These are phyloP conservation scores for Brenthis ino DNA, from an alignment of 2,888 invertebrate genomes.

Conservation along the genomic window DNA sequence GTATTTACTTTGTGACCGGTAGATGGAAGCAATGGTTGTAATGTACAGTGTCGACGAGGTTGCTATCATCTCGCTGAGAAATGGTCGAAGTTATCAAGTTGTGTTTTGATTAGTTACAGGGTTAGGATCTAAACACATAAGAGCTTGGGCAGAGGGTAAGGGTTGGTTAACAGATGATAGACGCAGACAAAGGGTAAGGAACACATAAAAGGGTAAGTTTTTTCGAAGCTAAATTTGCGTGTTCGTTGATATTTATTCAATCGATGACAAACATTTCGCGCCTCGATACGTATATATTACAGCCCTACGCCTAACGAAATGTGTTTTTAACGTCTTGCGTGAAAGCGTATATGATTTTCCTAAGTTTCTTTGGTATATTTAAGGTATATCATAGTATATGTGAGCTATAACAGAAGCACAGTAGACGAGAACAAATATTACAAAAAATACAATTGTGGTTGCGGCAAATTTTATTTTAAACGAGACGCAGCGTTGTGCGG, in stretches of 20 bases:
- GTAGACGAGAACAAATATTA: slow-evolving; percentile 81
- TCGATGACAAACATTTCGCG: slow-evolving; percentile 75
- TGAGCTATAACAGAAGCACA: slow-evolving; percentile 80
- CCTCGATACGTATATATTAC: slow-evolving; percentile 72
- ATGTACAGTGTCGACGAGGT: slow-evolving; percentile 76
- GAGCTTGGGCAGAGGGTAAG: slow-evolving; percentile 80
- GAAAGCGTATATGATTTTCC: slow-evolving; percentile 83
- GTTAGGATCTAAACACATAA: slow-evolving; percentile 82
- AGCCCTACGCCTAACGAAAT: slow-evolving; percentile 72
- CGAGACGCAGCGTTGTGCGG: slow-evolving; percentile 46
- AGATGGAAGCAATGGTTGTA: slow-evolving; percentile 77
- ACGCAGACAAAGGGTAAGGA: slow-evolving; percentile 90
- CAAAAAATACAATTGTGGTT: slow-evolving; percentile 73
- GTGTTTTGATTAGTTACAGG: slow-evolving; percentile 79
- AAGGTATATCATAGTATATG: slow-evolving; percentile 73
- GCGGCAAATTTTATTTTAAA: slow-evolving; percentile 68
- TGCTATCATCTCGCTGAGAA: slow-evolving; percentile 71
- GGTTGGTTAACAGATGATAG: slow-evolving; percentile 87
- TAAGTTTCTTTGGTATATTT: slow-evolving; percentile 76
- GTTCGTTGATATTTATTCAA: slow-evolving; percentile 80
- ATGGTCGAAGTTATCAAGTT: slow-evolving; percentile 73
- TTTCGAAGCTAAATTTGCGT: slow-evolving; percentile 82
- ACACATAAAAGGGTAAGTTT: slow-evolving; percentile 84
- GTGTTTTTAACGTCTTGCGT: slow-evolving; percentile 80
- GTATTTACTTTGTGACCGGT: slow-evolving; percentile 59